Base-by-base conservation (phyloP, 2,888 invertebrate species). In the Diaphora mendica region DNA sequence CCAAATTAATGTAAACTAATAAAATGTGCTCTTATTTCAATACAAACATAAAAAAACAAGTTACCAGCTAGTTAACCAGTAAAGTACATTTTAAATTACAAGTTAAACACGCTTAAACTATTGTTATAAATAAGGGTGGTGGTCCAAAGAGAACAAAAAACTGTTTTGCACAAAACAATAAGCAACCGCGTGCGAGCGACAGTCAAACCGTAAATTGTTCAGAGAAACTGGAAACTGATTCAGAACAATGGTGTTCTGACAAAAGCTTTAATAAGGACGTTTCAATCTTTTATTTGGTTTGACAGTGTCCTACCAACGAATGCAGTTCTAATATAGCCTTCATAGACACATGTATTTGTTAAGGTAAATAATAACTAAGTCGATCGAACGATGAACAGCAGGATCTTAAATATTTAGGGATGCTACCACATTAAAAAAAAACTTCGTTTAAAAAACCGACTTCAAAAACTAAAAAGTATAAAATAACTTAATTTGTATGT, bases 221-320 rank as follows among this genome's bases (percentile, higher is more conserved):
- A 86, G 82, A 88, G 86, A 89, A 88, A 85, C 91, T 86, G 88
- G 81, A 91, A 91, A 91, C 91, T 91, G 91, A 91, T 89, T 88
- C 84, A 87, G 85, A 91, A 91, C 90, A 90, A 88, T 90, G 84
- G 84, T 75, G 82, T 85, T 85, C 83, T 82, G 82, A 82, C 83
- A 83, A 86, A 85, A 86, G 86, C 83, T 85, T 88, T 85, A 81
- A 83, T 86, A 84, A 87, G 86, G 85, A 85, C 85, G 82, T 86
- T 90, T 88, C 89, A 89, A 87, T 87, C 86, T 89, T 88, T 89
- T 87, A 87, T 86, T 85, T 82, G 81, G 83, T 84, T 82, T 78
- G 75, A 85, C 79, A 79, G 78, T 77, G 64, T 30, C 72, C 77
- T 80, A 74, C 71, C 77, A 77, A 44, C 20, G 59, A 39, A 64